A percentile compares a stretch with the other conserved stretches of the same genome.
Conservation (phyloP, 2,113 vertebrate genomes). For the Amia ocellicauda region DNA sequence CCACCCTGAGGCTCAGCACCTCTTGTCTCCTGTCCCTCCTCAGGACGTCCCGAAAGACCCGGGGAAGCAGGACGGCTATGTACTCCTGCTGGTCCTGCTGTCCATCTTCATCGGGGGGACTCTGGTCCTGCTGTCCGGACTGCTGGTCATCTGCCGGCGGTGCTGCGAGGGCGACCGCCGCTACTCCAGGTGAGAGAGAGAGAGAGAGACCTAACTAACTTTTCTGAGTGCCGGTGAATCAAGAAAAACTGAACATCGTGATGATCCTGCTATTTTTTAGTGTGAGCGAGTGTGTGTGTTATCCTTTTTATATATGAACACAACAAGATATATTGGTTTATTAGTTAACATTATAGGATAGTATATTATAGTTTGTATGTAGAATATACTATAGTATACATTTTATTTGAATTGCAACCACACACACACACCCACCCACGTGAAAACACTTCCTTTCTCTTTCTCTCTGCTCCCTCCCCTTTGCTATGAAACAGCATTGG, state of each 20-base stretch:
- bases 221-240: too few species aligned
- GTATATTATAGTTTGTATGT: too few species aligned
- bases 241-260: too few species aligned
- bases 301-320: too few species aligned
- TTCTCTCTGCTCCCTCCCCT: not conserved
- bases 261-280: too few species aligned
- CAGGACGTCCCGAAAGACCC: slow-evolving; percentile 52
- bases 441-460: not conserved
- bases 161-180: slow-evolving; percentile 73
- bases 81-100: slow-evolving; percentile 81
- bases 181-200: slow-evolving; percentile 67
- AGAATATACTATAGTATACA: too few species aligned
- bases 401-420: too few species aligned
- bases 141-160: slow-evolving; percentile 79
- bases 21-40: slow-evolving; percentile 8
- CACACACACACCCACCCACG: too few species aligned
- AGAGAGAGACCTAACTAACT: too few species aligned
- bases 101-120: slow-evolving; percentile 84
- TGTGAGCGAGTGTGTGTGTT: too few species aligned
- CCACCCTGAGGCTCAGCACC: not conserved
- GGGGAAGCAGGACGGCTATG: slow-evolving; percentile 74
- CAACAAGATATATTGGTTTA: too few species aligned
- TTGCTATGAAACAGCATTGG: not conserved
- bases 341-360: too few species aligned
- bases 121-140: slow-evolving; percentile 73